These are phyloP conservation scores for Microchrysa polita DNA, from an alignment of 2,888 invertebrate species.

Conservation along the genomic window DNA sequence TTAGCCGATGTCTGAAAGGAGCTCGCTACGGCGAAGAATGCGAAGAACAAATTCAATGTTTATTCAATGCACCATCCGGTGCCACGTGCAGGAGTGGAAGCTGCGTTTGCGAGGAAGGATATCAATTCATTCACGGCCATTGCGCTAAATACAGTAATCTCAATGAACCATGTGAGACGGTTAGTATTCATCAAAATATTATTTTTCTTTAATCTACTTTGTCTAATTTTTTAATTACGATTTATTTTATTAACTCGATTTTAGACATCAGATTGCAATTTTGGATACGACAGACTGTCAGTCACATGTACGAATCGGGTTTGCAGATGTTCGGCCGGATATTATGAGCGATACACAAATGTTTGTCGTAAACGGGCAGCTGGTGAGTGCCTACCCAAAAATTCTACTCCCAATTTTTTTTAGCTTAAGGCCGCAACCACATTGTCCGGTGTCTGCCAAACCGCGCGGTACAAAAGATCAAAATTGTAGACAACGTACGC, in stretches of 20 bases:
- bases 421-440: no score
- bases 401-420: no score
- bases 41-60: conserved; percentile 62
- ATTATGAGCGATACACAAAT: conserved; percentile 63
- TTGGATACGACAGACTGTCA: conserved; percentile 63
- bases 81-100: conserved; percentile 63
- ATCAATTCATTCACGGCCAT: conserved; percentile 61
- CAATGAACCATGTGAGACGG: conserved; percentile 59
- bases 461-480: no score
- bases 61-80: conserved; percentile 64
- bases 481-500: no score
- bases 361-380: conserved; percentile 64
- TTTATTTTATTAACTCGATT: not conserved
- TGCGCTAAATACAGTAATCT: conserved; percentile 61
- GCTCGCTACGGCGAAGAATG: conserved; percentile 62
- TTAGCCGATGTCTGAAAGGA: conserved; percentile 61
- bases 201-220: not conserved
- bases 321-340: conserved; percentile 63
- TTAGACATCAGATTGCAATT: conserved; percentile 61
- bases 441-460: no score
- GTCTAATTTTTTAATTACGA: no score
- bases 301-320: conserved; percentile 59
- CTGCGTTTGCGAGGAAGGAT: conserved; percentile 63
- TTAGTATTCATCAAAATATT: conserved; percentile 48
- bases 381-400: no score